Evolutionary conservation across 2,797 vertebrate genomes (phyloP).

Genomic region (Sebastes iracundus): DNA sequence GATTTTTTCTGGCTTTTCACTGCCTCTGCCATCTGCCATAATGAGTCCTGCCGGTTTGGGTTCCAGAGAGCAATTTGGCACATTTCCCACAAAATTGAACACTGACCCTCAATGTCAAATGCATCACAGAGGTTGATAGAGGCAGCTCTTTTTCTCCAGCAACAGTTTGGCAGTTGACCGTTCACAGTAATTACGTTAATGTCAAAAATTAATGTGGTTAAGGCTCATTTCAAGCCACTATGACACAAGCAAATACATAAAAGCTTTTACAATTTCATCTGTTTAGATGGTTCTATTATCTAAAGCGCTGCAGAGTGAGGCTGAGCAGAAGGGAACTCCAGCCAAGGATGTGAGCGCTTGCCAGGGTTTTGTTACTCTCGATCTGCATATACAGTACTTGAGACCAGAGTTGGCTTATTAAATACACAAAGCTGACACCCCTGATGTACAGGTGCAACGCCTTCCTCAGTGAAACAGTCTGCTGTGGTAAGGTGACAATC

Average conservation of each 20-base stretch:
- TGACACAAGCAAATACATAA: not conserved
- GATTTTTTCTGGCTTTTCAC: not conserved
- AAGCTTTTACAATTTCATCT: not conserved
- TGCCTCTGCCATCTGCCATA: slow-evolving; percentile 16
- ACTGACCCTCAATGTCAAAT: slow-evolving; percentile 3
- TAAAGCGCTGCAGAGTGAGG: not conserved
- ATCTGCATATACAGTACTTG: not conserved
- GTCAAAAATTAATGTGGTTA: not conserved
- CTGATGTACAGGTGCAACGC: not conserved
- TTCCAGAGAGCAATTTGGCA: slow-evolving; percentile 20
- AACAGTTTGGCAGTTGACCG: not conserved
- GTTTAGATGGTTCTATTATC: not conserved
- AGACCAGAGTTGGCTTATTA: not conserved
- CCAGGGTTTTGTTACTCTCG: not conserved
- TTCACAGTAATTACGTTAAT: not conserved
- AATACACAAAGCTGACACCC: not conserved
- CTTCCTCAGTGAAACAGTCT: too few relatives aligned
- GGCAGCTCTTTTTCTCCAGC: not conserved
- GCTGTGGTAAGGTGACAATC: too few relatives aligned
- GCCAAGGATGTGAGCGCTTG: not conserved
- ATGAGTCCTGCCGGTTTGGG: not conserved
- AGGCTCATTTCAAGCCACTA: slow-evolving; percentile 5
- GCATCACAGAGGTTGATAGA: not conserved
- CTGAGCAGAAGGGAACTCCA: not conserved
- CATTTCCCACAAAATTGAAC: slow-evolving; percentile 27